A percentile compares a stretch with the other conserved stretches of the same genome.
These are phyloP conservation scores for Planiliza haematocheilus DNA, from an alignment of 2,113 vertebrate genomes.

Conservation along the genomic window DNA sequence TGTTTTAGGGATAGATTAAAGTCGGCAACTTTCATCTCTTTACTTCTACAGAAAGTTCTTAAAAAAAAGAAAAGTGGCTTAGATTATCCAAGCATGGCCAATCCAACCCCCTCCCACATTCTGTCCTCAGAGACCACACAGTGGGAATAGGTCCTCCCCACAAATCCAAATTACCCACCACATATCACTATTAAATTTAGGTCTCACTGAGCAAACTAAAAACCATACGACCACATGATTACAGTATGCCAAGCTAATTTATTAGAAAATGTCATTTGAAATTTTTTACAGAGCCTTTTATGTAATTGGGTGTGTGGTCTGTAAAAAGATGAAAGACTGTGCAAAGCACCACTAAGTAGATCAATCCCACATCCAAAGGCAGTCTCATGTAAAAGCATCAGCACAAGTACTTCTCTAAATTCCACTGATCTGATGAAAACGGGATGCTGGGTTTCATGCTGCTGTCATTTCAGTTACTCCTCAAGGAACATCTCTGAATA, in stretches of 20 bases:
- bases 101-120: slow-evolving; percentile 65
- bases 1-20: slow-evolving; percentile 79
- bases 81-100: slow-evolving; percentile 88
- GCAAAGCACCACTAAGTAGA: slow-evolving; percentile 54
- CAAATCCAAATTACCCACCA: slow-evolving; percentile 68
- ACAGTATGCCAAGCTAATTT: slow-evolving; percentile 54
- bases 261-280: slow-evolving; percentile 58
- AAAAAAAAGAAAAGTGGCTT: slow-evolving; percentile 74
- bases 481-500: not conserved
- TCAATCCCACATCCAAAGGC: slow-evolving; percentile 51
- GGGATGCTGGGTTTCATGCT: not conserved
- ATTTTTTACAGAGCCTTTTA: slow-evolving; percentile 49
- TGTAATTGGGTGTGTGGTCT: slow-evolving; percentile 67
- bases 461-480: not conserved
- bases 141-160: slow-evolving; percentile 73
- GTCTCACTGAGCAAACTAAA: slow-evolving; percentile 74
- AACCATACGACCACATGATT: slow-evolving; percentile 81
- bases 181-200: slow-evolving; percentile 61
- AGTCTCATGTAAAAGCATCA: slow-evolving; percentile 15
- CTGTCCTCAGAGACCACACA: slow-evolving; percentile 85
- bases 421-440: slow-evolving; percentile 21
- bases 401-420: slow-evolving; percentile 7
- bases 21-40: slow-evolving; percentile 36
- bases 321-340: slow-evolving; percentile 64
- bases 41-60: slow-evolving; percentile 37